These are phyloP conservation scores for Chrysomela aeneicollis DNA, from an alignment of 2,888 invertebrate species.

Conservation along the genomic window DNA sequence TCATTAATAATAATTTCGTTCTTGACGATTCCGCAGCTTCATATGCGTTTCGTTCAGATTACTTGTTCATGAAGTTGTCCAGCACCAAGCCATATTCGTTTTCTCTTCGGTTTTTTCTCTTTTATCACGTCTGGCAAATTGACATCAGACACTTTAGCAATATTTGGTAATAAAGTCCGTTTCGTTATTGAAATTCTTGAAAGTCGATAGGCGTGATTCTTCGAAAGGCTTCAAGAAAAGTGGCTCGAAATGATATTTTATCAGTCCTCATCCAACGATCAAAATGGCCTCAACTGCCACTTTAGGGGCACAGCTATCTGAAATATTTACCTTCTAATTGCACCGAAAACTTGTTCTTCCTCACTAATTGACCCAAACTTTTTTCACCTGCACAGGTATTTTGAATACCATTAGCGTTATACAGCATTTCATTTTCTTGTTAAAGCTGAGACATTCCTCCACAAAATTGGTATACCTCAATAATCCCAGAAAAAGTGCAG, in stretches of 20 bases:
- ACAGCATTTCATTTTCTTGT: slow-evolving; percentile 24
- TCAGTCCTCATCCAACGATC: not conserved
- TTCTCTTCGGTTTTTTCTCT: not conserved
- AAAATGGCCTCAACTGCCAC: slow-evolving; percentile 17
- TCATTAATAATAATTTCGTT: not conserved
- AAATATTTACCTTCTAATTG: slow-evolving; percentile 30
- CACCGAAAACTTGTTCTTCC: slow-evolving; percentile 28
- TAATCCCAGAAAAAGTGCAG: slow-evolving; percentile 28
- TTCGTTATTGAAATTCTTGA: slow-evolving; percentile 14
- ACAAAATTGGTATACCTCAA: slow-evolving; percentile 12
- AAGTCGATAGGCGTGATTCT: not conserved
- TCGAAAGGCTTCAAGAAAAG: not conserved
- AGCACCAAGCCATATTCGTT: too few species aligned
- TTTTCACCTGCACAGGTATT: slow-evolving; percentile 32
- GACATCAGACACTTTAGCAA: slow-evolving; percentile 20
- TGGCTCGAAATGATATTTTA: not conserved
- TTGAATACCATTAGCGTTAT: slow-evolving; percentile 30
- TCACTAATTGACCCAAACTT: slow-evolving; percentile 32
- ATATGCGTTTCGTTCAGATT: not conserved
- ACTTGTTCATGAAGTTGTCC: slow-evolving; percentile 14
- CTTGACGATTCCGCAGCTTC: not conserved
- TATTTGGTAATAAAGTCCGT: slow-evolving; percentile 18
- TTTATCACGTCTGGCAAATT: slow-evolving; percentile 20
- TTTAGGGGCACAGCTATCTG: slow-evolving; percentile 24
- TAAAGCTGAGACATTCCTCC: slow-evolving; percentile 17